phyloP scores from a whole-genome alignment of 2,888 invertebrate genomes.

The Apeira syringaria region DNA sequence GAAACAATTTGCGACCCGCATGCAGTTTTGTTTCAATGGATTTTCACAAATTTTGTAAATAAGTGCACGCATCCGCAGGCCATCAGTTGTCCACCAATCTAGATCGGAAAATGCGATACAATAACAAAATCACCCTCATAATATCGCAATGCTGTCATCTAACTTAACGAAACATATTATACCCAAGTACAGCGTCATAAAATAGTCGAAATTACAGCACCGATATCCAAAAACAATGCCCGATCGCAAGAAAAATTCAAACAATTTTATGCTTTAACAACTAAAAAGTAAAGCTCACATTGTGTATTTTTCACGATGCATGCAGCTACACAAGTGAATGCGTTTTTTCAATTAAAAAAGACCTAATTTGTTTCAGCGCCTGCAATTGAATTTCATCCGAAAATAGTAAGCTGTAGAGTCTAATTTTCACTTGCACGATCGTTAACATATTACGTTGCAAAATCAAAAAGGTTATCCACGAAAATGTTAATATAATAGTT shows the following conservation, averaged over 20 bases:
- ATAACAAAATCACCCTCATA: conserved; percentile 44
- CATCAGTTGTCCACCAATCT: conserved; percentile 33
- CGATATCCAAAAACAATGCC: conserved; percentile 77
- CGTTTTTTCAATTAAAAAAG: conserved; percentile 77
- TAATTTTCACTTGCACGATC: conserved; percentile 23
- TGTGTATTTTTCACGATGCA: conserved; percentile 46
- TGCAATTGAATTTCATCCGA: conserved; percentile 34
- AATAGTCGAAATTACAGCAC: conserved; percentile 74
- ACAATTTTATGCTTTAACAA: conserved; percentile 42
- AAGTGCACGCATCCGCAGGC: conserved; percentile 14
- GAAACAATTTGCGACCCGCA: neutral
- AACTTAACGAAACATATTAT: conserved; percentile 62
- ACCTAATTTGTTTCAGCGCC: conserved; percentile 53
- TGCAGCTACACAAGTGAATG: conserved; percentile 76
- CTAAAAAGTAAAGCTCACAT: conserved; percentile 46
- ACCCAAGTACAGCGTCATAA: conserved; percentile 69
- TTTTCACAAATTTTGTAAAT: conserved; percentile 10
- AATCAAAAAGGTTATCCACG: conserved; percentile 78
- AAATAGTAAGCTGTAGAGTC: conserved; percentile 21
- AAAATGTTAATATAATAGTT: conserved; percentile 84
- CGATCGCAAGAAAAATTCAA: conserved; percentile 43
- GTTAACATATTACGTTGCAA: conserved; percentile 61
- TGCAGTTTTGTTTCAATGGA: neutral
- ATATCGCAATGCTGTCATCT: conserved; percentile 52
- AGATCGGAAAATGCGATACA: conserved; percentile 37